These are phyloP conservation scores for Caenorhabditis remanei DNA, from an alignment of 1,140 invertebrate species.

Conservation along the genomic window DNA sequence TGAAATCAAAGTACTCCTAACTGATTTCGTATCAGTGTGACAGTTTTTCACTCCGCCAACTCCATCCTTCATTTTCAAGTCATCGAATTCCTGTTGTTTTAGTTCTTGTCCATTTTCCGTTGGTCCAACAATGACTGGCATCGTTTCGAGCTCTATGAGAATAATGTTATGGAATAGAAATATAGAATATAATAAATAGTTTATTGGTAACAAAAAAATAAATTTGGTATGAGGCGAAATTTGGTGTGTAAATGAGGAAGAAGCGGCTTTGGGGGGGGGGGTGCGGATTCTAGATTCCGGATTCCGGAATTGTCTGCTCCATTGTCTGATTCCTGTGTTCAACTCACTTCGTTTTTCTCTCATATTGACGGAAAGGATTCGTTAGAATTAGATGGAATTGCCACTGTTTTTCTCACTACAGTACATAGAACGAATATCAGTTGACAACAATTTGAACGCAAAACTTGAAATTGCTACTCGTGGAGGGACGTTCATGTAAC, in stretches of 20 bases:
- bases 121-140: slow-evolving; percentile 18
- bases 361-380: no score
- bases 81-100: slow-evolving; percentile 5
- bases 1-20: neutral
- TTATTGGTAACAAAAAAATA: no score
- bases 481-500: no score
- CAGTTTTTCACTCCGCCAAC: neutral
- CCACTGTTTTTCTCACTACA: no score
- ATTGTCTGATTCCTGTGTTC: no score
- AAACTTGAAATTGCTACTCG: no score
- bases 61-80: neutral
- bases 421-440: no score
- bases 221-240: neutral
- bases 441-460: no score
- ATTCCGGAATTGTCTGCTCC: neutral
- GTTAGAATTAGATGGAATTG: no score
- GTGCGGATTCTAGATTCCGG: slow-evolving; percentile 12
- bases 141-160: slow-evolving; percentile 33
- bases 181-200: no score
- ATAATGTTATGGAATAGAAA: no score
- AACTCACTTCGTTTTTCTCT: no score
- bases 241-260: neutral
- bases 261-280: neutral
- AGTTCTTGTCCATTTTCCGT: slow-evolving; percentile 6
- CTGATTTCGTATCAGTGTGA: neutral